These are phyloP conservation scores for Tetrax tetrax DNA, from an alignment of 2,113 vertebrate genomes.

Conservation along the genomic window DNA sequence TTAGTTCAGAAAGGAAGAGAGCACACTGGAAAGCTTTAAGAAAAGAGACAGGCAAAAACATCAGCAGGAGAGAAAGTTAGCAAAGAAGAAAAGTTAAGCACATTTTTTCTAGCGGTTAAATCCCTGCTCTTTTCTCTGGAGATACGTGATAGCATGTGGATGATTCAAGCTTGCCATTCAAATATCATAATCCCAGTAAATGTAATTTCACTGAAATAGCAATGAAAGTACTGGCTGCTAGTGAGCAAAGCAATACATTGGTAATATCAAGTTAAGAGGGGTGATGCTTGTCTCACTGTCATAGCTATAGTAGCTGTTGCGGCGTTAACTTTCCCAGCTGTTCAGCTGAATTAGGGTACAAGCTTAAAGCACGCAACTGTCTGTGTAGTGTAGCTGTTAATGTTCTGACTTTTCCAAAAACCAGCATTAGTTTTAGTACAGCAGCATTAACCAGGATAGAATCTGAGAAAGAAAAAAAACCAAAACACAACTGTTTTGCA, in stretches of 20 bases:
- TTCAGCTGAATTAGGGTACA: not conserved
- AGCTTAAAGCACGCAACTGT: not conserved
- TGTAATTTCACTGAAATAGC: not conserved
- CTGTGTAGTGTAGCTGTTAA: not conserved
- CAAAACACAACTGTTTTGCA: not conserved
- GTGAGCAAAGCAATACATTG: not conserved
- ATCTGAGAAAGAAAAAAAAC: not conserved
- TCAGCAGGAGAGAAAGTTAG: not conserved
- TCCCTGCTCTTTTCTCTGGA: not conserved
- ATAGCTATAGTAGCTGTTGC: fast-evolving
- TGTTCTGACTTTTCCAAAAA: not conserved
- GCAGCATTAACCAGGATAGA: not conserved
- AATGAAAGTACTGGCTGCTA: not conserved
- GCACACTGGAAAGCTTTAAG: not conserved
- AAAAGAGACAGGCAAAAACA: not conserved
- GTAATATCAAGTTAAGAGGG: not conserved
- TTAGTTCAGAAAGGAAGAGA: not conserved
- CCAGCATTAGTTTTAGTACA: not conserved
- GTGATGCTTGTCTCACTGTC: not conserved
- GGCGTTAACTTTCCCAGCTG: not conserved
- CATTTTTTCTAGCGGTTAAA: not conserved
- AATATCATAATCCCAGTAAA: not conserved
- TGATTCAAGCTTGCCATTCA: not conserved
- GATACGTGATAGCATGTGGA: not conserved
- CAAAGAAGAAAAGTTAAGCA: not conserved